These are phyloP conservation scores for Arenaria interpres DNA, from an alignment of 2,113 vertebrate species.

Conservation along the genomic window DNA sequence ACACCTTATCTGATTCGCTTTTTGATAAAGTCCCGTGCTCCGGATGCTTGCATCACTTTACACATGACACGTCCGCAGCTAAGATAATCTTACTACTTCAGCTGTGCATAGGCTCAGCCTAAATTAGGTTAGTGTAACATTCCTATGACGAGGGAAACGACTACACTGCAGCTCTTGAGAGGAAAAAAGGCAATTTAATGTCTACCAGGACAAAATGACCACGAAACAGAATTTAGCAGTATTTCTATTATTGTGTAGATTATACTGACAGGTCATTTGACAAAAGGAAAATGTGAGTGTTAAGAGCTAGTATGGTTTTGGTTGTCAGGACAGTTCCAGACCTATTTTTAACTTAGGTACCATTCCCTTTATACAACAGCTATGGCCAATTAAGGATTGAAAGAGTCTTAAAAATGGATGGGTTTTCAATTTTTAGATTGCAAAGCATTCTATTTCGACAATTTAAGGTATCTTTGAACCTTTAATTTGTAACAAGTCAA, in stretches of 20 bases:
- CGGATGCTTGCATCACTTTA: neutral
- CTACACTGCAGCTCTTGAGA: neutral
- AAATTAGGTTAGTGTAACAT: neutral
- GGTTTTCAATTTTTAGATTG: neutral
- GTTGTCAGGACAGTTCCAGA: neutral
- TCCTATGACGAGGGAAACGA: neutral
- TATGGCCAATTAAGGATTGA: constrained; percentile 25
- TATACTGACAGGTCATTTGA: neutral
- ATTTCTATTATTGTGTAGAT: neutral
- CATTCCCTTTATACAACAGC: neutral
- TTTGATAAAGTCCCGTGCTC: neutral
- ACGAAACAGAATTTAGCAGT: neutral
- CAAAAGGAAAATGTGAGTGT: neutral
- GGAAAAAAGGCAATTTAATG: neutral
- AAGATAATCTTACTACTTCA: neutral
- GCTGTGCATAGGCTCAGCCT: neutral
- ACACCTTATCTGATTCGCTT: neutral
- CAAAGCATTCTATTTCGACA: neutral
- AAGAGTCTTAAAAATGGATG: neutral
- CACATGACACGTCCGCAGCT: neutral
- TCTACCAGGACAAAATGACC: neutral
- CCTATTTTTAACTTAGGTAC: constrained; percentile 24
- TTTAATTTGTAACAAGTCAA: neutral
- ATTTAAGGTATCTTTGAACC: neutral
- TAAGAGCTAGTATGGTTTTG: neutral